Conservation (phyloP, 1,140 invertebrate genomes). For the Papilio machaon region DNA sequence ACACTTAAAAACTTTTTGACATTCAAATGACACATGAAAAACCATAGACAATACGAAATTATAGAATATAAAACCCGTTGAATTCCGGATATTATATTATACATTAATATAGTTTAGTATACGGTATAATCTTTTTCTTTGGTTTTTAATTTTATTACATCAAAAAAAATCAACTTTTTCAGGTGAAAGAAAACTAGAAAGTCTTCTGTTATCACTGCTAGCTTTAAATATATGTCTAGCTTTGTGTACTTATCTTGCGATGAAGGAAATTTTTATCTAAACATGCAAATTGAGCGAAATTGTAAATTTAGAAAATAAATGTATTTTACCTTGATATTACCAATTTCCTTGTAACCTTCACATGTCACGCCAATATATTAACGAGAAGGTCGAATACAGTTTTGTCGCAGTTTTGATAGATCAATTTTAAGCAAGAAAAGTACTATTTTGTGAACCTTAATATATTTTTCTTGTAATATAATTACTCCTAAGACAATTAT, state of each 20-base stretch:
- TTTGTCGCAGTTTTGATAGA: slow-evolving; percentile 15
- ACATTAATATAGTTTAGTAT: slow-evolving; percentile 44
- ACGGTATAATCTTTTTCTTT: slow-evolving; percentile 40
- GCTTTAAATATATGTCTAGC: slow-evolving; percentile 75
- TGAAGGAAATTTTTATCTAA: slow-evolving; percentile 67
- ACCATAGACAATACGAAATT: slow-evolving; percentile 49
- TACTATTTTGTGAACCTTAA: background rate
- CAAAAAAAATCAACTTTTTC: slow-evolving; percentile 60
- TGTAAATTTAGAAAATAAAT: background rate
- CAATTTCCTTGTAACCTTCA: slow-evolving; percentile 32
- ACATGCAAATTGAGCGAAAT: background rate
- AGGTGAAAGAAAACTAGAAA: slow-evolving; percentile 67
- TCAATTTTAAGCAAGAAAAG: background rate
- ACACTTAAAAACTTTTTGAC: slow-evolving; percentile 41
- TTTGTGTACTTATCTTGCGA: slow-evolving; percentile 66
- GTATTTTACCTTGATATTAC: slow-evolving; percentile 18
- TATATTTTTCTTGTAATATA: background rate
- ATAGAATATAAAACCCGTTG: slow-evolving; percentile 59
- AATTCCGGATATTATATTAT: slow-evolving; percentile 58
- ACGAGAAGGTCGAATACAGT: slow-evolving; percentile 12
- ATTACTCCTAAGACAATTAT: background rate
- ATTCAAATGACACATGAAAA: slow-evolving; percentile 44
- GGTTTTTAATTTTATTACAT: slow-evolving; percentile 41
- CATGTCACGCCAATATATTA: background rate
- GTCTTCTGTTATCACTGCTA: slow-evolving; percentile 63